Percentiles rank a stretch among this genome's conserved stretches.
Conservation (phyloP, 2,888 invertebrate species). For the Melangyna quadrimaculata region DNA sequence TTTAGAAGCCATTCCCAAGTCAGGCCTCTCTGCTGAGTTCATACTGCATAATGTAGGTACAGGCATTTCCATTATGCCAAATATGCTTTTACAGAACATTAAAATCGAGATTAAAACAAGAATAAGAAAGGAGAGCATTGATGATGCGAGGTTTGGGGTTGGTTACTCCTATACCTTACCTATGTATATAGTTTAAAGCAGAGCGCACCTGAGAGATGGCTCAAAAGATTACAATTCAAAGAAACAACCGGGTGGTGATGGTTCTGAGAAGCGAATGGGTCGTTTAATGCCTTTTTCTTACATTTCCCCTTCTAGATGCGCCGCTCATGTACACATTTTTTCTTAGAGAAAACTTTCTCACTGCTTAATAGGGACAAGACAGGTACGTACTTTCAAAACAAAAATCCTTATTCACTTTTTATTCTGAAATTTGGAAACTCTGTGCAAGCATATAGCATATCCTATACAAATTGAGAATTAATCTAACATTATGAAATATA, state of each 20-base stretch:
- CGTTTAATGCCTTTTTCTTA: slow-evolving; percentile 45
- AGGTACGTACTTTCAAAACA: neutral
- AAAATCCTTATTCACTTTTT: no score
- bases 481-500: no score
- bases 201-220: slow-evolving; percentile 50
- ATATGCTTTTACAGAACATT: slow-evolving; percentile 76
- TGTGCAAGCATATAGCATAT: no score
- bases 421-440: no score
- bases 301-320: slow-evolving; percentile 28
- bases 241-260: slow-evolving; percentile 49
- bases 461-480: no score
- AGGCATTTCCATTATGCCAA: slow-evolving; percentile 76
- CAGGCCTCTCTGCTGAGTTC: slow-evolving; percentile 1
- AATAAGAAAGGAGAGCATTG: slow-evolving; percentile 73
- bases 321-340: slow-evolving; percentile 1
- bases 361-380: neutral
- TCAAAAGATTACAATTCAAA: slow-evolving; percentile 66
- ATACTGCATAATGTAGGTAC: slow-evolving; percentile 72
- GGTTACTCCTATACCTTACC: neutral
- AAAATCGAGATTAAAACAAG: slow-evolving; percentile 76
- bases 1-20: slow-evolving; percentile 67
- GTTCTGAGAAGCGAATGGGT: slow-evolving; percentile 14
- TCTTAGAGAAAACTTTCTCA: neutral
- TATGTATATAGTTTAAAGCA: neutral
- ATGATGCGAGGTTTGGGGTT: slow-evolving; percentile 30